phyloP scores from a whole-genome alignment of 2,888 invertebrate genomes.

The Eudemis profundana region DNA sequence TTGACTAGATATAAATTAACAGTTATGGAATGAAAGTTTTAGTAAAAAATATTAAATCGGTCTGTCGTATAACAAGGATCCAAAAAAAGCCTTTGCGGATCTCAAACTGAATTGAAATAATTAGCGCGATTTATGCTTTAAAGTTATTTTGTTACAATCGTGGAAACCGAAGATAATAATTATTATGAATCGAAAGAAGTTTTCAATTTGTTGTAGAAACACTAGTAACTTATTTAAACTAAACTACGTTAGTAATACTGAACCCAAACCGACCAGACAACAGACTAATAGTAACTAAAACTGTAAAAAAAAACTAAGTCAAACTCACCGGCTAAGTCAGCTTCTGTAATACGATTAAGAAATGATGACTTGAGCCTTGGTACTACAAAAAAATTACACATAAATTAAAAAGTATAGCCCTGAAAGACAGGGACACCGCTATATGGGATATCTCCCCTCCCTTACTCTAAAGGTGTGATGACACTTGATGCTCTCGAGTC shows the following conservation, averaged over 20 bases:
- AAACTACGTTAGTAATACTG: background rate
- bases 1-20: too few relatives aligned
- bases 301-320: conserved; percentile 18
- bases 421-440: conserved; percentile 13
- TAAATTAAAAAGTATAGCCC: conserved; percentile 36
- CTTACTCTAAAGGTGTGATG: conserved; percentile 41
- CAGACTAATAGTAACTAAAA: conserved; percentile 12
- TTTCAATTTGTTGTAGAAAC: too few relatives aligned
- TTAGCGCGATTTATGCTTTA: too few relatives aligned
- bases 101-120: too few relatives aligned
- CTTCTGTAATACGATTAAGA: conserved; percentile 63
- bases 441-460: background rate
- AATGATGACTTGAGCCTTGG: conserved; percentile 51
- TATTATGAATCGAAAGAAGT: too few relatives aligned
- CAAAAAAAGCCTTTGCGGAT: too few relatives aligned
- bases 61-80: too few relatives aligned
- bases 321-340: conserved; percentile 34
- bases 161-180: too few relatives aligned
- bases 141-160: too few relatives aligned
- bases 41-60: too few relatives aligned
- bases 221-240: background rate
- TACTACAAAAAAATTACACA: conserved; percentile 3
- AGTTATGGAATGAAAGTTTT: too few relatives aligned
- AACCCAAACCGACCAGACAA: background rate
- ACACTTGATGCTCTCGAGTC: conserved; percentile 60